A percentile compares a stretch with the other conserved stretches of the same genome.
Evolutionary conservation across 2,797 vertebrate genomes (phyloP).

Genomic region (Eulemur albifrons): DNA sequence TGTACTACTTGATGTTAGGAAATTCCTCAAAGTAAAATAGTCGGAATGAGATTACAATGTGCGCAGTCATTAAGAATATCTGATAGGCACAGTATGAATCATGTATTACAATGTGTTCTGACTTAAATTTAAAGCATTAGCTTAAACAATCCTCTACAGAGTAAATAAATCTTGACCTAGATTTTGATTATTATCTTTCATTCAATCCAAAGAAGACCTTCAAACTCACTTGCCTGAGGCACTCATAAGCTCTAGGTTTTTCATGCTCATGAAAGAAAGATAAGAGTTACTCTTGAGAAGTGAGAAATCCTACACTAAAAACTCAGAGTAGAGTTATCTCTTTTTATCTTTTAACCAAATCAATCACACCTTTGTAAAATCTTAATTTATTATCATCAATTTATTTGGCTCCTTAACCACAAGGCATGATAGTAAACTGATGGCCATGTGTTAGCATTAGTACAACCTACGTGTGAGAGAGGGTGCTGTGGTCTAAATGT

Average conservation of each 20-base stretch:
- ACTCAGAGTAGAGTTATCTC: constrained; percentile 52
- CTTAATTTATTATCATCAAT: constrained; percentile 79
- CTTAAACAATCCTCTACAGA: constrained; percentile 70
- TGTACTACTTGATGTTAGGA: constrained; percentile 60
- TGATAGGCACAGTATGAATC: constrained; percentile 66
- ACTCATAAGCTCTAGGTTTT: constrained; percentile 83
- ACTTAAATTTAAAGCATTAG: constrained; percentile 65
- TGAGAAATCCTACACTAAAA: constrained; percentile 80
- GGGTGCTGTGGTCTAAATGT: background rate
- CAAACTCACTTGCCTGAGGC: constrained; percentile 86
- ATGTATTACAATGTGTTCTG: constrained; percentile 69
- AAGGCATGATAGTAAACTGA: constrained; percentile 73
- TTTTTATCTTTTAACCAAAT: constrained; percentile 80
- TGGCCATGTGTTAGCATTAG: constrained; percentile 48
- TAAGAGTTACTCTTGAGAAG: constrained; percentile 82
- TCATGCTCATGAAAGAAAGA: constrained; percentile 85
- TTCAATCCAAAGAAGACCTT: constrained; percentile 83
- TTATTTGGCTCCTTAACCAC: constrained; percentile 76
- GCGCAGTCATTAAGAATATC: constrained; percentile 69
- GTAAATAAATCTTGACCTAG: constrained; percentile 82
- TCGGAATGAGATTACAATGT: constrained; percentile 62
- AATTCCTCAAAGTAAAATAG: constrained; percentile 71
- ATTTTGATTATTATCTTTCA: constrained; percentile 84
- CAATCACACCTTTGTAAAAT: constrained; percentile 77
- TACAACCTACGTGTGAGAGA: background rate